Evolutionary conservation across 2,797 vertebrate genomes (phyloP).

Genomic region (Labroides dimidiatus): DNA sequence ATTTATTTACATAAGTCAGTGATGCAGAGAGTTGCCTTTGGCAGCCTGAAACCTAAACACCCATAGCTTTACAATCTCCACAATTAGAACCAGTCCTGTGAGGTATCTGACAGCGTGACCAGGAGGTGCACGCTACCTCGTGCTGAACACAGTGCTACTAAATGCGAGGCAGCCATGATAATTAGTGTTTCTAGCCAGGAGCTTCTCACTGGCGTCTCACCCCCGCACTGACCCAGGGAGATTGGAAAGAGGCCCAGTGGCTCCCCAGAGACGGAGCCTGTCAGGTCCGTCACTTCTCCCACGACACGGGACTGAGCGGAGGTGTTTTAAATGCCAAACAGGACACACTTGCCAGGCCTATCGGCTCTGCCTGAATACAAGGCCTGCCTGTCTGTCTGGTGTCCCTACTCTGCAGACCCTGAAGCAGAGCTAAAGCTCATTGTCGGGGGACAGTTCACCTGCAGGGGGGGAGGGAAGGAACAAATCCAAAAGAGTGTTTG

Average conservation of each 20-base stretch:
- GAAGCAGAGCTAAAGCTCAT: slow-evolving; percentile 74
- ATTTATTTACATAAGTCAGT: slow-evolving; percentile 76
- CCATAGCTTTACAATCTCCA: slow-evolving; percentile 80
- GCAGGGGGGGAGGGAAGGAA: slow-evolving; percentile 57
- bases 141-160: slow-evolving; percentile 71
- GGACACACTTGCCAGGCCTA: slow-evolving; percentile 78
- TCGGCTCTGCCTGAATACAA: slow-evolving; percentile 77
- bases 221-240: slow-evolving; percentile 80
- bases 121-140: slow-evolving; percentile 73
- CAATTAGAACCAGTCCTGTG: slow-evolving; percentile 81
- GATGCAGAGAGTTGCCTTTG: slow-evolving; percentile 73
- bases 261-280: slow-evolving; percentile 80
- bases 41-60: slow-evolving; percentile 70
- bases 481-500: slow-evolving; percentile 55
- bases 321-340: slow-evolving; percentile 85
- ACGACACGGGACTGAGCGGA: slow-evolving; percentile 75
- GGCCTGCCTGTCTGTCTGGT: slow-evolving; percentile 72
- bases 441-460: slow-evolving; percentile 74
- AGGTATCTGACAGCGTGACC: slow-evolving; percentile 81
- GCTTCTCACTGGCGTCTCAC: slow-evolving; percentile 75
- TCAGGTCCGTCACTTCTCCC: slow-evolving; percentile 83
- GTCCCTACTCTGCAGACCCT: slow-evolving; percentile 72
- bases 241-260: slow-evolving; percentile 80
- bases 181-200: slow-evolving; percentile 84
- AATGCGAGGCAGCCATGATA: slow-evolving; percentile 79